Percentiles rank a stretch among this genome's conserved stretches.
phyloP scores from a whole-genome alignment of 2,888 invertebrate genomes.

The Scelioninae gen. 2 region DNA sequence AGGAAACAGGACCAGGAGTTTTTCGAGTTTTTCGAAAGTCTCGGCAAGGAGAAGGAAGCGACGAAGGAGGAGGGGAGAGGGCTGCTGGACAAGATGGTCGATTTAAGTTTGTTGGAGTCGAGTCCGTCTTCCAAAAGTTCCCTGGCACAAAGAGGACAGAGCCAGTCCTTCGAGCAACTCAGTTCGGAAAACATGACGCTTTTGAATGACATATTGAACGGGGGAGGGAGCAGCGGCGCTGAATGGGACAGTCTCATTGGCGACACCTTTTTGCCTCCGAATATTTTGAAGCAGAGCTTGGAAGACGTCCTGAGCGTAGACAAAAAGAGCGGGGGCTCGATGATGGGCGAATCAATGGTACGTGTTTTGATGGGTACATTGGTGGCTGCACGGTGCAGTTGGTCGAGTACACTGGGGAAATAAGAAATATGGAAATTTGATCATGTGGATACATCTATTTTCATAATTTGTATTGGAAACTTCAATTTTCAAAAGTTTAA shows the following conservation, averaged over 20 bases:
- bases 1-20: conserved; percentile 61
- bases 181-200: conserved; percentile 69
- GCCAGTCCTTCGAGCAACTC: conserved; percentile 66
- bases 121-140: conserved; percentile 51
- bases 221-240: conserved; percentile 55
- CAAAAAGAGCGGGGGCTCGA: conserved; percentile 56
- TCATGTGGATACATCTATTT: no score
- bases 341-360: conserved; percentile 61
- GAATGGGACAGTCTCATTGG: conserved; percentile 68
- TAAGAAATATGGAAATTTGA: no score
- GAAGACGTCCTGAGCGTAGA: conserved; percentile 64
- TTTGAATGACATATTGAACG: conserved; percentile 69
- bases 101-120: conserved; percentile 55
- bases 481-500: no score
- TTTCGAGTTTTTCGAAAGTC: conserved; percentile 66
- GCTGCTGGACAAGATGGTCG: conserved; percentile 62
- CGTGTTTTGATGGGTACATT: no score
- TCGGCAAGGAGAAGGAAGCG: conserved; percentile 54
- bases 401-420: no score
- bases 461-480: no score
- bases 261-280: conserved; percentile 71
- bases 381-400: no score
- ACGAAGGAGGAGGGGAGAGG: conserved; percentile 33
- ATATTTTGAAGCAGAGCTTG: conserved; percentile 72
- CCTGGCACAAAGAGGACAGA: conserved; percentile 12